Evolutionary conservation across 2,888 invertebrate genomes (phyloP), one percentile per base, ranked within the genome.

Genomic region (Metacarcinus magister): DNA sequence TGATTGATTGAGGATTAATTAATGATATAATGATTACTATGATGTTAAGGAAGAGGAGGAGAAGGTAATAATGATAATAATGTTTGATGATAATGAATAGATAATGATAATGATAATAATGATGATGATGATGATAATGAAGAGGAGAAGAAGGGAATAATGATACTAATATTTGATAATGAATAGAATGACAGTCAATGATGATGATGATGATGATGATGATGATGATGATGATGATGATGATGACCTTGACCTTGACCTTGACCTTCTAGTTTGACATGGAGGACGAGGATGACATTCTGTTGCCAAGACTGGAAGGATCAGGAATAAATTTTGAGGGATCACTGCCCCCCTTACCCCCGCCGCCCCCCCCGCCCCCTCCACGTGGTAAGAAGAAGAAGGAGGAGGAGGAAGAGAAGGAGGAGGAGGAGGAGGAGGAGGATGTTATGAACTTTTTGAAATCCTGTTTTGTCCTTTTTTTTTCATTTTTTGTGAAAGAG

Each of bases 351-450:
- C 90, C 91, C n/a, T 43, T 95, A 5, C 95, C 95, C n/a, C 96
- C 96, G 19, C 96, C 96, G 0, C 96, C 96, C 10, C 96, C 95
- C 44, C 32, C 93, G n/a, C 94, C 93, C 94, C 94, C 94, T 95
- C 93, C n/a, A 91, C 75, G 28, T 8, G 60, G 28, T 19, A 32
- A 28, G 10, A 39, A 19, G 43, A 7, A 23, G 7, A 13, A 10
- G 54, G 28, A 89, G 3, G 89, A 54, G 43, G 8, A 54, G 92
- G 19, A 8, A 19, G 43, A 28, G n/a, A 28, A 48, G 46, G 23
- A 44, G 13, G 82, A 23, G 10, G 43, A 82, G 8, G 48, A 87
- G 54, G 43, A 46, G 23, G 28, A 48, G 19, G 28, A 39, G 23
- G 39, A 13, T n/a, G n/a, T n/a, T n/a, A n/a, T n/a, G 28, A n/a